A percentile compares a stretch with the other conserved stretches of the same genome.
Conservation (phyloP, 2,113 vertebrate genomes). For the Pedionomus torquatus region DNA sequence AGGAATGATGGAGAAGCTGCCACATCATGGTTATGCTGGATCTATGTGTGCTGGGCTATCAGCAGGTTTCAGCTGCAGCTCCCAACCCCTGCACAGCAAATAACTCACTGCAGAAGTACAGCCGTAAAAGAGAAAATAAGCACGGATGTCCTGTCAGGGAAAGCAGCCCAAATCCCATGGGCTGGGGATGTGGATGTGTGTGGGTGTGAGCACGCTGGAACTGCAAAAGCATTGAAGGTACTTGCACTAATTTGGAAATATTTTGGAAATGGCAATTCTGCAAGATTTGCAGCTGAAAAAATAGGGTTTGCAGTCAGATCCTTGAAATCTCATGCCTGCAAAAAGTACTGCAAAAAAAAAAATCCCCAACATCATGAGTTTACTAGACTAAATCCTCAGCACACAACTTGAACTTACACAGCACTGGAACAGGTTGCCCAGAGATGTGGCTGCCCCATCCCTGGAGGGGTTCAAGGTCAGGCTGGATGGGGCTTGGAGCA, state of each 20-base stretch:
- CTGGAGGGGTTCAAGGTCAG: no score
- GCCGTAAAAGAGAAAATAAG: neutral
- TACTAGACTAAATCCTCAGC: neutral
- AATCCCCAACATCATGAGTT: neutral
- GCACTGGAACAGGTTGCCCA: no score
- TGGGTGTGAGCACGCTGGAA: neutral
- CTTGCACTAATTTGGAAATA: neutral
- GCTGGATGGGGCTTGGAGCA: no score
- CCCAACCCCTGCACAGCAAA: neutral
- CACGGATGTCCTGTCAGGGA: neutral
- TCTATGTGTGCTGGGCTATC: fast-evolving
- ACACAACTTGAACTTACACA: neutral
- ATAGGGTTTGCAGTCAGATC: neutral
- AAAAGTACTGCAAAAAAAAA: neutral
- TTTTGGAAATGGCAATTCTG: neutral
- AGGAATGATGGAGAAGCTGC: neutral
- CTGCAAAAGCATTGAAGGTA: neutral
- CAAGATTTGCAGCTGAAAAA: neutral
- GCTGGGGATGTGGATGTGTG: neutral
- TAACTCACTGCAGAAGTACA: neutral
- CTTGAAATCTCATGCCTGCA: neutral
- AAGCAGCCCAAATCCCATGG: neutral
- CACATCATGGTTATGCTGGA: fast-evolving
- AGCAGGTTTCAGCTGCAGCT: neutral
- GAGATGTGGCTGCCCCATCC: no score